phyloP scores from a whole-genome alignment of 1,140 invertebrate species.

The Mesaphorura yosii region DNA sequence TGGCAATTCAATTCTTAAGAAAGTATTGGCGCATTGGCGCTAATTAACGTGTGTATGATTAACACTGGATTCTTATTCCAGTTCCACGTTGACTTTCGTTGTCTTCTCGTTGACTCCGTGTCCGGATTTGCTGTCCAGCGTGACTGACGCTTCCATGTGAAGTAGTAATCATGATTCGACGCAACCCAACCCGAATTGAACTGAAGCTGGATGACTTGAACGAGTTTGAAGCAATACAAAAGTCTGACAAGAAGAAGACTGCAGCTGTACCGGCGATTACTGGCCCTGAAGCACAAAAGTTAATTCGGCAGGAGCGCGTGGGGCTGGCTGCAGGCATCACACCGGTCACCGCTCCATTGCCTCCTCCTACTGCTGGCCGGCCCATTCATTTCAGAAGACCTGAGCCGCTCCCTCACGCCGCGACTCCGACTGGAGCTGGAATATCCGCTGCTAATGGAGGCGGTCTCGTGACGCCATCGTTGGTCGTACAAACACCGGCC shows the following conservation, averaged over 20 bases:
- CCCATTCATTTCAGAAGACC: neutral
- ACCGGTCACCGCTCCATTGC: neutral
- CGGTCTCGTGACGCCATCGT: neutral
- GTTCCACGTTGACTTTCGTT: neutral
- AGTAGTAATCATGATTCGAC: constrained; percentile 64
- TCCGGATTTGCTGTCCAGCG: too few species aligned
- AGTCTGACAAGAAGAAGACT: constrained; percentile 31
- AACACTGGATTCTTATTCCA: neutral
- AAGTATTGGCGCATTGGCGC: too few species aligned
- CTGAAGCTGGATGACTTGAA: constrained; percentile 61
- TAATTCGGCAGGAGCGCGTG: constrained; percentile 22
- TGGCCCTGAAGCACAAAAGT: constrained; percentile 18
- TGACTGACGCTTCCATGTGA: too few species aligned
- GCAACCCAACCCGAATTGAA: constrained; percentile 61
- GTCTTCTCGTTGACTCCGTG: neutral
- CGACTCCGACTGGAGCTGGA: neutral
- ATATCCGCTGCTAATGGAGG: neutral
- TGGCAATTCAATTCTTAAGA: too few species aligned
- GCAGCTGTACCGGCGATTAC: neutral
- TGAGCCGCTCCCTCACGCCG: neutral
- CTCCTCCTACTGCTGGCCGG: neutral
- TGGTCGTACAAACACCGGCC: neutral
- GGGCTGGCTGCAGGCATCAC: constrained; percentile 6
- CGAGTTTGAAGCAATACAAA: constrained; percentile 49
- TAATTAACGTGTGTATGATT: too few species aligned